A percentile compares a stretch with the other conserved stretches of the same genome.
Conservation (phyloP, 2,113 vertebrate species). For the Nettapus auritus region DNA sequence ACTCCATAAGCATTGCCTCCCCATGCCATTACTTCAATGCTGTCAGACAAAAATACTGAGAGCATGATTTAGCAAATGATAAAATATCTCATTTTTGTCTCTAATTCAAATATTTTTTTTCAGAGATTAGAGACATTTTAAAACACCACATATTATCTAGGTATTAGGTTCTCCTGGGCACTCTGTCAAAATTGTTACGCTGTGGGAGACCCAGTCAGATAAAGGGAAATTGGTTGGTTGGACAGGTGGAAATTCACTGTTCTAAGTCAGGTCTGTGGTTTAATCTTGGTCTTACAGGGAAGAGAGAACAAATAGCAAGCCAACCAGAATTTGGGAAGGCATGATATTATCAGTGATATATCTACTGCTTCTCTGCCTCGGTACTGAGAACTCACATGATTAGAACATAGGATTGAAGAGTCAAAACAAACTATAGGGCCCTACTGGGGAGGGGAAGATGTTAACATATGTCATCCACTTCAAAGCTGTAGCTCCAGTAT, state of each 20-base stretch:
- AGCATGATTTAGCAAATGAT: neutral
- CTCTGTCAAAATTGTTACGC: neutral
- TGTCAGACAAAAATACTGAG: accelerated
- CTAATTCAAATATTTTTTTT: neutral
- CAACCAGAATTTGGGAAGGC: neutral
- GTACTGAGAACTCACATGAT: neutral
- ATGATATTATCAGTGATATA: neutral
- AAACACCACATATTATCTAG: neutral
- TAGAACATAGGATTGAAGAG: neutral
- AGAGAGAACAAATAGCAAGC: neutral
- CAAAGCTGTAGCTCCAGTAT: neutral
- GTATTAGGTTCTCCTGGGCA: neutral
- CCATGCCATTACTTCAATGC: neutral
- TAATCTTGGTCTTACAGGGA: neutral
- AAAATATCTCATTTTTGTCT: neutral
- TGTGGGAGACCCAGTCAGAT: neutral
- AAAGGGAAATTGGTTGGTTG: neutral
- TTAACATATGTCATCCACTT: neutral
- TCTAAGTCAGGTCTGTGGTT: neutral
- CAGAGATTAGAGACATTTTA: neutral
- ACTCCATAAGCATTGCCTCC: neutral
- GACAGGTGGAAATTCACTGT: neutral
- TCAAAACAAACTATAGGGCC: neutral
- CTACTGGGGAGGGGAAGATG: neutral
- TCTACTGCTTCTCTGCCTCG: neutral